Percentiles rank a stretch among this genome's conserved stretches.
Evolutionary conservation across 2,113 vertebrate species (phyloP).

Genomic region (Panthera leo): DNA sequence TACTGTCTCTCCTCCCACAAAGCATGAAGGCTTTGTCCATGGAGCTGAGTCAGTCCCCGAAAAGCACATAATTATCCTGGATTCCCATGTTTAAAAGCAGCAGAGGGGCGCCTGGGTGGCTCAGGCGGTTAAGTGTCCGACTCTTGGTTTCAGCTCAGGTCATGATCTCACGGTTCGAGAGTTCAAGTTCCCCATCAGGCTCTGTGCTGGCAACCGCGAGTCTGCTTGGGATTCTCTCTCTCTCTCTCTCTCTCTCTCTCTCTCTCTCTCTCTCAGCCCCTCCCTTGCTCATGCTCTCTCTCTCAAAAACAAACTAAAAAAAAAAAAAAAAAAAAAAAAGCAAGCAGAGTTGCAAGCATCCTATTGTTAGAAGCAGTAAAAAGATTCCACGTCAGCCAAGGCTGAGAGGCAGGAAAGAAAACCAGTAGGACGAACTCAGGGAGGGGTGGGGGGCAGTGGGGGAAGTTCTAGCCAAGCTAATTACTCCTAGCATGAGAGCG

Average conservation of each 20-base stretch:
- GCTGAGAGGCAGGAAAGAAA: neutral
- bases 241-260: too few species aligned
- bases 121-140: too few species aligned
- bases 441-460: neutral
- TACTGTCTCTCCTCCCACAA: conserved; percentile 38
- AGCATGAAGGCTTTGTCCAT: conserved; percentile 46
- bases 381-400: neutral
- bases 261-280: too few species aligned
- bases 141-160: too few species aligned
- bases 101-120: too few species aligned
- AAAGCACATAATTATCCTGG: neutral
- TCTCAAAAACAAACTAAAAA: too few species aligned
- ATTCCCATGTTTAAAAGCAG: conserved; percentile 17
- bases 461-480: conserved; percentile 4
- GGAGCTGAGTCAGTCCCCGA: conserved; percentile 44
- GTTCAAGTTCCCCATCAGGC: too few species aligned
- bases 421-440: neutral
- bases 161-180: too few species aligned
- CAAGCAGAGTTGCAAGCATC: neutral
- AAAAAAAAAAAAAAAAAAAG: too few species aligned
- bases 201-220: too few species aligned
- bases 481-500: neutral
- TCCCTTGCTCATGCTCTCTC: too few species aligned
- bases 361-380: neutral
- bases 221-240: too few species aligned